A percentile compares a stretch with the other conserved stretches of the same genome.
Evolutionary conservation across 2,888 invertebrate genomes (phyloP).

Genomic region (Coelogynopora nodosa): DNA sequence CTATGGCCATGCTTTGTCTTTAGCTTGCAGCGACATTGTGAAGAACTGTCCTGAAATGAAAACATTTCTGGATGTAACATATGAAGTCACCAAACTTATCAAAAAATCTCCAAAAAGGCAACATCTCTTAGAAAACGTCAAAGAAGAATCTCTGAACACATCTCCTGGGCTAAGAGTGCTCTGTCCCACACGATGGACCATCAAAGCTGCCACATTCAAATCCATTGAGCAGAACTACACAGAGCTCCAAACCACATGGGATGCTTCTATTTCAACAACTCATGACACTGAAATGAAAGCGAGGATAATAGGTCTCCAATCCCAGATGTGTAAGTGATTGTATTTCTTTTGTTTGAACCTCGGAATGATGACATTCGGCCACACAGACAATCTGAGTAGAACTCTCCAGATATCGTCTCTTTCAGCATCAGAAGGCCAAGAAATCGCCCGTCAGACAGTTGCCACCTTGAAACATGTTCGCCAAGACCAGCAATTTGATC

Average conservation of each 20-base stretch:
- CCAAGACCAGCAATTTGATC: background rate
- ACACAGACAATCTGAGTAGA: background rate
- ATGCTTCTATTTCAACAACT: conserved; percentile 9
- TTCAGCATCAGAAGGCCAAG: background rate
- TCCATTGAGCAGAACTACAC: conserved; percentile 27
- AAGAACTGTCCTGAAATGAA: background rate
- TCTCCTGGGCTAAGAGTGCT: conserved; percentile 28
- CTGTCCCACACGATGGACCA: conserved; percentile 29
- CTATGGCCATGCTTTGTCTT: background rate
- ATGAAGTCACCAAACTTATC: background rate
- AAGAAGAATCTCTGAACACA: conserved; percentile 31
- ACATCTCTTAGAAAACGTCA: background rate
- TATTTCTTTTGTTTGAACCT: background rate
- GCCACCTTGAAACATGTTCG: background rate
- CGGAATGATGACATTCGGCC: background rate
- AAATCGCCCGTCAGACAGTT: background rate
- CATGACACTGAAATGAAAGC: background rate
- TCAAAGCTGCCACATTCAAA: conserved; percentile 18
- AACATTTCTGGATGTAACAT: background rate
- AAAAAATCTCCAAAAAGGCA: background rate
- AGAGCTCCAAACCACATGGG: conserved; percentile 31
- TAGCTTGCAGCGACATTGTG: conserved; percentile 18
- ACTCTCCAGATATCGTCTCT: background rate
- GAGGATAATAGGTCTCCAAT: background rate
- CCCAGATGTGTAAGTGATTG: background rate